These are phyloP conservation scores for Drosophila arizonae DNA, from an alignment of 1,140 invertebrate species.

Conservation along the genomic window DNA sequence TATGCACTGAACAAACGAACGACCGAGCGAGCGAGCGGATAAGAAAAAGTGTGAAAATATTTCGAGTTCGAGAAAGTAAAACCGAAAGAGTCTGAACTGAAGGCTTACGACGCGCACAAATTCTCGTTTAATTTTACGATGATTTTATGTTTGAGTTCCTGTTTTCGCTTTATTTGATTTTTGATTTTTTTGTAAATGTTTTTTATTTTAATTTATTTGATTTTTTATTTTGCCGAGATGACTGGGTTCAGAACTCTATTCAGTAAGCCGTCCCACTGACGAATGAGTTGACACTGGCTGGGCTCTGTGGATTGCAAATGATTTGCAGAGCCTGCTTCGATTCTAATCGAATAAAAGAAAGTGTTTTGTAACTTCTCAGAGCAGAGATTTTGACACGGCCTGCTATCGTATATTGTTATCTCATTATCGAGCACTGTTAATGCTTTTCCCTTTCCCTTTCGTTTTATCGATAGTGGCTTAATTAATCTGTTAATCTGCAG, in stretches of 20 bases:
- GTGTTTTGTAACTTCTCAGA: not conserved
- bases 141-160: slow-evolving; percentile 22
- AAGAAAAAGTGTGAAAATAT: not conserved
- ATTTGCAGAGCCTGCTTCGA: slow-evolving; percentile 31
- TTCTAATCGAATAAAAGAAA: not conserved
- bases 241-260: slow-evolving; percentile 42
- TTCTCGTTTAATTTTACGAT: not conserved
- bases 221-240: slow-evolving; percentile 33
- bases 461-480: too few species aligned
- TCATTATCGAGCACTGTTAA: not conserved
- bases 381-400: not conserved
- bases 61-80: not conserved
- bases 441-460: not conserved
- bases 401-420: not conserved
- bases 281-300: slow-evolving; percentile 47
- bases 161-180: not conserved
- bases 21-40: not conserved
- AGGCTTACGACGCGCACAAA: not conserved
- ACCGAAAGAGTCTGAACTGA: not conserved
- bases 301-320: not conserved
- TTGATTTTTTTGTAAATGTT: slow-evolving; percentile 3
- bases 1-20: not conserved
- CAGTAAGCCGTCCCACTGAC: slow-evolving; percentile 38
- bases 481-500: not conserved
- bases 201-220: slow-evolving; percentile 28